These are phyloP conservation scores for Daboia siamensis DNA, from an alignment of 2,113 vertebrate species.

Conservation along the genomic window DNA sequence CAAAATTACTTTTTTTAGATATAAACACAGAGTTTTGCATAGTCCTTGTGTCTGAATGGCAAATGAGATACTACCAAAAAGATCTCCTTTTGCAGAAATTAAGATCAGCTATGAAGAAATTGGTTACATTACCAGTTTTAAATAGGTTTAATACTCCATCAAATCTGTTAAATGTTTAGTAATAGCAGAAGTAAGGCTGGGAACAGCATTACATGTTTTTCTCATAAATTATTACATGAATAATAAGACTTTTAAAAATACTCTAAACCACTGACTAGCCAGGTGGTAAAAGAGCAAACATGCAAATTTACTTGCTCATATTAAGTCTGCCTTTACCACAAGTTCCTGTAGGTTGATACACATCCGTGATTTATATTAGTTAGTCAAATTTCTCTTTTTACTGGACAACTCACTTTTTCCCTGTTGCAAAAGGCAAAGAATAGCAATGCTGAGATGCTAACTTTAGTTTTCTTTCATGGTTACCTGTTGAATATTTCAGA, in stretches of 20 bases:
- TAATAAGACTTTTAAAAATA: neutral
- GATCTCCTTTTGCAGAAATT: neutral
- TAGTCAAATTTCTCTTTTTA: neutral
- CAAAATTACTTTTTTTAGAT: neutral
- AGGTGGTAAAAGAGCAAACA: neutral
- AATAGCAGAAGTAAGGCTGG: neutral
- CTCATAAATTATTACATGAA: neutral
- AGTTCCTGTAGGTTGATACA: neutral
- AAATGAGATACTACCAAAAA: neutral
- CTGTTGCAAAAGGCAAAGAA: neutral
- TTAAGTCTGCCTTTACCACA: neutral
- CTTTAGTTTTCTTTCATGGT: neutral
- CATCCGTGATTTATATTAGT: neutral
- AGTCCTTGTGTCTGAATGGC: neutral
- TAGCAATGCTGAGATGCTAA: neutral
- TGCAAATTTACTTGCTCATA: neutral
- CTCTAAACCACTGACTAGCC: neutral
- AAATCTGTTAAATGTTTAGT: neutral
- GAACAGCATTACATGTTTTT: neutral
- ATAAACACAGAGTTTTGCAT: neutral
- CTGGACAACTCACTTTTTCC: neutral
- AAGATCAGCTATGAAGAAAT: neutral
- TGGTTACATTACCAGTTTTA: neutral
- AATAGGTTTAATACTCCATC: neutral
- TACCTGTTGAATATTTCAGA: neutral